Base-by-base conservation (phyloP, 2,888 invertebrate genomes). In the Drosophila aldrichi region DNA sequence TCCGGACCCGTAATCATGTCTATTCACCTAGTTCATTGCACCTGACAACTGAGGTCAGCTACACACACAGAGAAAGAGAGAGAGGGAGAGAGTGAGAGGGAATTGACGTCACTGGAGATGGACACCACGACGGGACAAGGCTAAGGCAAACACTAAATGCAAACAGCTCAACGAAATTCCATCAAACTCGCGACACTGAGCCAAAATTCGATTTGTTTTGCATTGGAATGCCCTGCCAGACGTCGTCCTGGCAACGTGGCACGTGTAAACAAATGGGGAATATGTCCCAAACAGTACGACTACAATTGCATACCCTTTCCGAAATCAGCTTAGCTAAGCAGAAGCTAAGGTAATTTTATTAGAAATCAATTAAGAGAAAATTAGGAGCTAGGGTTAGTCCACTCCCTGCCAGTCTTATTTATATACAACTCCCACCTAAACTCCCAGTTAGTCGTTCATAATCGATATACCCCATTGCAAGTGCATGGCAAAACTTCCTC, bases 1-100 rank as follows among this genome's bases (percentile, higher is more conserved):
- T 89, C 91, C 66, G 91, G 84, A 44, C 91, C 92, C 58, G 92
- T 92, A 82, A 91, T 91, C 91, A 91, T 91, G 68, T 70, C 79
- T 76, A 54, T 25, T 29, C 38, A 22, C 54, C 75, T 74, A 81
- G 87, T 83, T 79, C 87, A 77, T 85, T 88, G 88, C 81, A 68
- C 88, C 66, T 69, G 43, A 55, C 60, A 70, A 46, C 49, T 32
- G 38, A 36, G 60, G n/a, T n/a, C n/a, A n/a, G 48, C 60, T 59
- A 20, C 51, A 51, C 65, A 58, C 38, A 36, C 7, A 29, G 41
- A 34, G 32, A 16, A 2, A 58, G 43, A 36, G 9, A 29, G 41
- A 34, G 32, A 16, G 6, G 14, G 41, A 38, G 32, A 36, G 6
- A 59, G 44, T 22, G 9, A 29, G 41, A 38, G 32, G 6, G 6